These are phyloP conservation scores for Galeopsomyia nigrocyanea DNA, from an alignment of 2,888 invertebrate species.

Conservation along the genomic window DNA sequence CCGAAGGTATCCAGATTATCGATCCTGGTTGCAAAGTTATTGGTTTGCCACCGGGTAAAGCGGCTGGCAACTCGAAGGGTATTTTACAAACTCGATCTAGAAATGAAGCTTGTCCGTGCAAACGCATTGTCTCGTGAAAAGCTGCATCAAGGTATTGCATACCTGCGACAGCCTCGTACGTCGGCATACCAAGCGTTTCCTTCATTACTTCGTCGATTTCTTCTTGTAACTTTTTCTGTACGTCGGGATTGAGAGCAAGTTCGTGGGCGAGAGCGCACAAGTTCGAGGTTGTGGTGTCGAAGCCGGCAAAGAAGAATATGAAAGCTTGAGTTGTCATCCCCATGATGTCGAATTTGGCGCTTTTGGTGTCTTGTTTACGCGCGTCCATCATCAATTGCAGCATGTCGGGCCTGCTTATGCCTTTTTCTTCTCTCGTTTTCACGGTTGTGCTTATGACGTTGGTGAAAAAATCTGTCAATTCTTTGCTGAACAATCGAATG, in stretches of 20 bases:
- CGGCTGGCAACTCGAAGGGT: constrained; percentile 56
- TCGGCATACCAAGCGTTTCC: constrained; percentile 57
- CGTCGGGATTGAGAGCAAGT: constrained; percentile 51
- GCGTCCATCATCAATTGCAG: constrained; percentile 73
- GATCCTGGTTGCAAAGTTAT: constrained; percentile 59
- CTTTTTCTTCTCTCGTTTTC: constrained; percentile 50
- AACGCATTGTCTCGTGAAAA: constrained; percentile 60
- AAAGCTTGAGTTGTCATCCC: constrained; percentile 66
- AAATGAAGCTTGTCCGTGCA: constrained; percentile 55
- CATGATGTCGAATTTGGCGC: constrained; percentile 50
- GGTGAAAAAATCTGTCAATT: constrained; percentile 45
- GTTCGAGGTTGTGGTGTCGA: constrained; percentile 55
- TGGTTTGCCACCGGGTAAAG: constrained; percentile 58
- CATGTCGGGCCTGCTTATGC: constrained; percentile 71
- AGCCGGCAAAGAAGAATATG: constrained; percentile 56
- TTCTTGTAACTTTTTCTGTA: constrained; percentile 55
- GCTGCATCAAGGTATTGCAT: constrained; percentile 73
- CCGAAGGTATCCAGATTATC: constrained; percentile 60
- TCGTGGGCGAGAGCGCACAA: constrained; percentile 54
- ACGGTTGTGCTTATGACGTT: constrained; percentile 50
- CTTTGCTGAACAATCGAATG: constrained; percentile 16
- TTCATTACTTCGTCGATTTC: constrained; percentile 59
- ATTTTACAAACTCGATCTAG: constrained; percentile 21
- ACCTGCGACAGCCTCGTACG: constrained; percentile 68
- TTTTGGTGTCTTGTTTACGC: constrained; percentile 45